phyloP scores from a whole-genome alignment of 2,113 vertebrate species.

The Cyprinodon variegatus region DNA sequence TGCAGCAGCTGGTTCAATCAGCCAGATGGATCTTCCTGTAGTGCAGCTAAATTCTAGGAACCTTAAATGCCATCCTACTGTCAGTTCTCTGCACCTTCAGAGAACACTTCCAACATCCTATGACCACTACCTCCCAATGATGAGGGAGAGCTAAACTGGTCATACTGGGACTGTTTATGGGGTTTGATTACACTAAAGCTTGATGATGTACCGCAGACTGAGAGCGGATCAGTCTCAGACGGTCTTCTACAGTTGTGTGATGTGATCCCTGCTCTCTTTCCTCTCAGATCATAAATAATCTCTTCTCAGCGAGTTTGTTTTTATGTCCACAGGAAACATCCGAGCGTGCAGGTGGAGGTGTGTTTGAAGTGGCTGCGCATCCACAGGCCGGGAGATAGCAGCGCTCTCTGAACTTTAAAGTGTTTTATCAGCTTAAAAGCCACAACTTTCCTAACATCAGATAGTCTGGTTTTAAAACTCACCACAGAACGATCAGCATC shows the following conservation, averaged over 20 bases:
- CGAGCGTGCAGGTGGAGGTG: constrained; percentile 18
- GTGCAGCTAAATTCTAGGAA: background rate
- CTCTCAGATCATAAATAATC: constrained; percentile 31
- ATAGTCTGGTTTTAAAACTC: background rate
- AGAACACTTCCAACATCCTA: background rate
- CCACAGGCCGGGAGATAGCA: constrained; percentile 1
- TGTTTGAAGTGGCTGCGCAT: constrained; percentile 50
- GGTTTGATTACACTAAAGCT: background rate
- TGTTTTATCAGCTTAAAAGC: constrained; percentile 12
- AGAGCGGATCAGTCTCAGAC: background rate
- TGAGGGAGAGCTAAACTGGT: background rate
- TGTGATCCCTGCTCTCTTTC: constrained; percentile 45
- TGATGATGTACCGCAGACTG: background rate
- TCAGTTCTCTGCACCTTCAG: background rate
- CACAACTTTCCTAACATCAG: constrained; percentile 11
- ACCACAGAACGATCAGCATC: background rate
- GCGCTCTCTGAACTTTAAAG: constrained; percentile 12
- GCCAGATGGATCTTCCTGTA: background rate
- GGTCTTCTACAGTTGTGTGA: background rate
- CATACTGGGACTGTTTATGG: background rate
- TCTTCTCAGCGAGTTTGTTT: constrained; percentile 27
- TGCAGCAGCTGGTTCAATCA: background rate
- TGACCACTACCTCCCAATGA: background rate
- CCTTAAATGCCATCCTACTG: too few species aligned
- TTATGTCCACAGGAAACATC: constrained; percentile 38